Percentiles rank a stretch among this genome's conserved stretches.
Conservation (phyloP, 2,113 vertebrate genomes). For the Phrynocephalus versicolor region DNA sequence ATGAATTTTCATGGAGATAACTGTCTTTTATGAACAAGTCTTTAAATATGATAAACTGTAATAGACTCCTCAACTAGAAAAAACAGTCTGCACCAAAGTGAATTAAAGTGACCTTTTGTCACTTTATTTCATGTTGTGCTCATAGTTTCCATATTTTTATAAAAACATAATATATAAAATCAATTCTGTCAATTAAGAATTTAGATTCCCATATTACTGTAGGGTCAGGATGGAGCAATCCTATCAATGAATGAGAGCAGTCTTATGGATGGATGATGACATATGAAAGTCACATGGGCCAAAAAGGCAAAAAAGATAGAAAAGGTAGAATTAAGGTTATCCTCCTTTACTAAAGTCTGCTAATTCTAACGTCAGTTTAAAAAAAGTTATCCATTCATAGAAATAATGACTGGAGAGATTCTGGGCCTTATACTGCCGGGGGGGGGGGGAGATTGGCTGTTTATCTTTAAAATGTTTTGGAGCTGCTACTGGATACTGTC, state of each 20-base stretch:
- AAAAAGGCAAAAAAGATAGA: neutral
- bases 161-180: neutral
- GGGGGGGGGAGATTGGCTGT: neutral
- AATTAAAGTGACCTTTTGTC: neutral
- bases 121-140: neutral
- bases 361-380: neutral
- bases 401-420: too few relatives aligned
- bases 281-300: neutral
- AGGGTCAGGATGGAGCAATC: too few relatives aligned
- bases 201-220: neutral
- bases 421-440: too few relatives aligned
- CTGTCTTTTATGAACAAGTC: neutral
- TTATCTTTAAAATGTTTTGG: neutral
- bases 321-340: neutral
- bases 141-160: neutral
- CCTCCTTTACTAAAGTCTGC: neutral
- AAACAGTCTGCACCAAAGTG: neutral
- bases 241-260: neutral
- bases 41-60: neutral
- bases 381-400: neutral
- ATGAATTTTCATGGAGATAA: neutral
- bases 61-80: neutral
- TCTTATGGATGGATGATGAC: neutral
- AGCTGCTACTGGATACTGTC: neutral
- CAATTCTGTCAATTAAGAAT: neutral